Conservation (phyloP, 2,888 invertebrate genomes). For the Linnaemya tessellans region DNA sequence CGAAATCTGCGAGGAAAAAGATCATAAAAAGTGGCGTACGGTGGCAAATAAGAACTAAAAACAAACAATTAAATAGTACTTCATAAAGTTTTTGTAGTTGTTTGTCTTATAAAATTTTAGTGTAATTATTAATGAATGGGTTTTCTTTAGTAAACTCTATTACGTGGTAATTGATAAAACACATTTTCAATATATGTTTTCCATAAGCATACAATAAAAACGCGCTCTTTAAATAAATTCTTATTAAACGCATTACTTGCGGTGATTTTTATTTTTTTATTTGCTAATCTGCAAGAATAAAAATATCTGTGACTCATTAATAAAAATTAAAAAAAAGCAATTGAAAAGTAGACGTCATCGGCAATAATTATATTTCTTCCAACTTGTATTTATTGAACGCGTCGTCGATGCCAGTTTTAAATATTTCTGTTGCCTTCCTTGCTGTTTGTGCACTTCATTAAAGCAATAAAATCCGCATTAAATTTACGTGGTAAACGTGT, state of each 20-base stretch:
- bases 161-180: slow-evolving; percentile 32
- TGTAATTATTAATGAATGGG: slow-evolving; percentile 7
- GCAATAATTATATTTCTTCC: slow-evolving; percentile 13
- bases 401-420: slow-evolving; percentile 20
- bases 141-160: neutral
- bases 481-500: neutral
- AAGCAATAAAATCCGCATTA: slow-evolving; percentile 7
- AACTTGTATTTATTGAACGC: slow-evolving; percentile 44
- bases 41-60: slow-evolving; percentile 21
- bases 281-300: slow-evolving; percentile 28
- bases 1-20: slow-evolving; percentile 58
- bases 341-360: slow-evolving; percentile 60
- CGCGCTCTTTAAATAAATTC: slow-evolving; percentile 34
- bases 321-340: slow-evolving; percentile 20
- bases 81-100: slow-evolving; percentile 15
- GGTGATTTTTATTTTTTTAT: slow-evolving; percentile 11
- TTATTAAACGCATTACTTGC: neutral
- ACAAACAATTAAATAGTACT: slow-evolving; percentile 34
- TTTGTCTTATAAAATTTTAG: slow-evolving; percentile 7
- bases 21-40: neutral
- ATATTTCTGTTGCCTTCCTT: slow-evolving; percentile 14
- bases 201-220: slow-evolving; percentile 8
- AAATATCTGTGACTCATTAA: slow-evolving; percentile 53
- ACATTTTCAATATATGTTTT: neutral
- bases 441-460: slow-evolving; percentile 58